Percentiles rank a stretch among this genome's conserved stretches.
Evolutionary conservation across 2,888 invertebrate species (phyloP).

Genomic region (Heteropelma amictum): DNA sequence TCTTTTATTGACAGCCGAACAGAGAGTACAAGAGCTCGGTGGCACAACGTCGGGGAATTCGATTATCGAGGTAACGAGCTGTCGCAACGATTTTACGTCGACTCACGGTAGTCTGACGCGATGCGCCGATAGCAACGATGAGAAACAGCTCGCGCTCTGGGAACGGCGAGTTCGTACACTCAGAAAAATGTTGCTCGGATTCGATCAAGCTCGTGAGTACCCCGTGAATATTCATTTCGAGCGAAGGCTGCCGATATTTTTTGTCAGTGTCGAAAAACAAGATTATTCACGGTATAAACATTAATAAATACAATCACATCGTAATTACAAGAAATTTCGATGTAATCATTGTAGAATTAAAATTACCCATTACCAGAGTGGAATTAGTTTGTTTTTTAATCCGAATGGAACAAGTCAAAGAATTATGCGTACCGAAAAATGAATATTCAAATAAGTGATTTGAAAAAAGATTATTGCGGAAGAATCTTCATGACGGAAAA

Average conservation of each 20-base stretch:
- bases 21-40: constrained; percentile 88
- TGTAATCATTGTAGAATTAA: not conserved
- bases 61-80: constrained; percentile 69
- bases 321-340: not conserved
- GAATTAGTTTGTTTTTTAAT: no score
- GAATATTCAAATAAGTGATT: no score
- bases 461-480: no score
- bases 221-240: no score
- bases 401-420: no score
- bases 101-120: constrained; percentile 81
- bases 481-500: no score
- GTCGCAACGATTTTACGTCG: constrained; percentile 73
- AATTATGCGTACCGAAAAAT: no score
- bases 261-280: no score
- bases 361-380: not conserved
- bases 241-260: no score
- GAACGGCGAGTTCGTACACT: constrained; percentile 89
- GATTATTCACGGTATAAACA: no score
- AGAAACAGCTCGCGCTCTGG: constrained; percentile 93
- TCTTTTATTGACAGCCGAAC: constrained; percentile 90
- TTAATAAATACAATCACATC: not conserved
- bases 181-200: constrained; percentile 90
- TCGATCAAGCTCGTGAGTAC: constrained; percentile 87
- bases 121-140: constrained; percentile 85
- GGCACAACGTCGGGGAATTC: constrained; percentile 75